Percentiles rank a stretch among this genome's conserved stretches.
Evolutionary conservation across 2,113 vertebrate genomes (phyloP).

Genomic region (Alethe diademata): DNA sequence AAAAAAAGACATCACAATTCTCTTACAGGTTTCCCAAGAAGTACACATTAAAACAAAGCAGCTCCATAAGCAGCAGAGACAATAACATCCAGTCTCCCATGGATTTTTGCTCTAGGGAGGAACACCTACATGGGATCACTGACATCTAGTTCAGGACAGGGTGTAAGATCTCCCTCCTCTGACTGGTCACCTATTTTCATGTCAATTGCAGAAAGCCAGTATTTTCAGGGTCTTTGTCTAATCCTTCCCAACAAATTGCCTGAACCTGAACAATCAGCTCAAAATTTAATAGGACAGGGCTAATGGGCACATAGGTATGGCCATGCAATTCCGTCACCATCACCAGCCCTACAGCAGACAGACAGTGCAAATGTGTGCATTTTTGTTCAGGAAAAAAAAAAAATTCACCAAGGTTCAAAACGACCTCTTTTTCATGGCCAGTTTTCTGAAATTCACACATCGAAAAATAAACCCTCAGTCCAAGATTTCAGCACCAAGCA

Average conservation of each 20-base stretch:
- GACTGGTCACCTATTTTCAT: neutral
- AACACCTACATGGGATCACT: neutral
- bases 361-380: fast-evolving
- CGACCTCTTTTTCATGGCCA: neutral
- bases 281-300: neutral
- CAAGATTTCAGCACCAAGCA: neutral
- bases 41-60: neutral
- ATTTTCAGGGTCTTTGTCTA: neutral
- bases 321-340: neutral
- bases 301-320: fast-evolving
- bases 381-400: neutral
- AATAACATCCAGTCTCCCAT: neutral
- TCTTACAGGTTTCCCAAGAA: neutral
- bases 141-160: neutral
- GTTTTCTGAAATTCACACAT: neutral
- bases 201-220: neutral
- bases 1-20: neutral
- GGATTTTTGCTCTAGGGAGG: neutral
- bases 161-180: neutral
- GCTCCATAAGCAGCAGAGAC: neutral
- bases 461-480: neutral
- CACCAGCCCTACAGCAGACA: neutral
- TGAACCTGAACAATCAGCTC: neutral
- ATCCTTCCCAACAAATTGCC: neutral
- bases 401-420: neutral